Percentiles rank a stretch among this genome's conserved stretches.
phyloP scores from a whole-genome alignment of 2,797 vertebrate species.

The Gouania willdenowi region DNA sequence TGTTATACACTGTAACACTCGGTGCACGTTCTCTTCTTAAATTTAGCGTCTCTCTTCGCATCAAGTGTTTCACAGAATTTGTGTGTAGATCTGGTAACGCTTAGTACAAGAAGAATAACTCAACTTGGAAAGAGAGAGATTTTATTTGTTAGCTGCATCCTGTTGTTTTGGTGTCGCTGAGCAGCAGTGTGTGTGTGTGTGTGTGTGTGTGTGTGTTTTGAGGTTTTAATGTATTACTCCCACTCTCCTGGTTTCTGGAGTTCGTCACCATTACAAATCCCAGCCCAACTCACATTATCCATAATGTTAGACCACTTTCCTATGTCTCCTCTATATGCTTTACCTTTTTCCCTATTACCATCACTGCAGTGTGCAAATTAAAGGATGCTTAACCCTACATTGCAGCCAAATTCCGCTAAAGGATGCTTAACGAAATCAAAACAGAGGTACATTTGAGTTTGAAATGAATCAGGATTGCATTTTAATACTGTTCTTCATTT shows the following conservation, averaged over 20 bases:
- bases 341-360: slow-evolving; percentile 3
- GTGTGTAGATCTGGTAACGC: slow-evolving; percentile 18
- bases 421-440: not conserved
- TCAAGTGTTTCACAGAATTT: slow-evolving; percentile 9
- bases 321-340: not conserved
- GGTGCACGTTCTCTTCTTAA: slow-evolving; percentile 36
- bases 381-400: slow-evolving; percentile 6
- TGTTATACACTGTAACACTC: slow-evolving; percentile 22
- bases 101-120: slow-evolving; percentile 15
- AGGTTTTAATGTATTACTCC: not conserved
- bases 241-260: not conserved
- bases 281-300: slow-evolving; percentile 2
- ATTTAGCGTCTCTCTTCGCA: slow-evolving; percentile 12
- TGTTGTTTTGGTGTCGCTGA: slow-evolving; percentile 19
- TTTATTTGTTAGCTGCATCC: slow-evolving; percentile 26
- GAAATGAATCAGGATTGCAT: slow-evolving; percentile 35
- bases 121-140: slow-evolving; percentile 17
- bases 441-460: slow-evolving; percentile 24
- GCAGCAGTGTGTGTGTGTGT: slow-evolving; percentile 5
- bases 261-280: slow-evolving; percentile 1
- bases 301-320: no score
- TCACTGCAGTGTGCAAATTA: slow-evolving; percentile 10
- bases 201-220: not conserved
- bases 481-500: slow-evolving; percentile 19
- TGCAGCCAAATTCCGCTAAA: slow-evolving; percentile 7